A percentile compares a stretch with the other conserved stretches of the same genome.
These are phyloP conservation scores for Paralichthys olivaceus DNA, from an alignment of 2,113 vertebrate species.

Conservation along the genomic window DNA sequence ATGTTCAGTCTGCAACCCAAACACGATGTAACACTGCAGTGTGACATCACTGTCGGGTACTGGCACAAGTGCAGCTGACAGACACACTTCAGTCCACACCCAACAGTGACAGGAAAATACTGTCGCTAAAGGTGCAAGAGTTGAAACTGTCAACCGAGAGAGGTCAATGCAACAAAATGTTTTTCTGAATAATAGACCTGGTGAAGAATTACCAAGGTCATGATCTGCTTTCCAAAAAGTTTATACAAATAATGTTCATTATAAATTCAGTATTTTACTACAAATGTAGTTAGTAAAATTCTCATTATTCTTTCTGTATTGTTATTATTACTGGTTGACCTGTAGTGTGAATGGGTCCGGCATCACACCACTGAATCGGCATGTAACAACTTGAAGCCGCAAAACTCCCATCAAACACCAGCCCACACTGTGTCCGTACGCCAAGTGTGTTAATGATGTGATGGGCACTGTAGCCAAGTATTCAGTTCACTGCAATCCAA, in stretches of 20 bases:
- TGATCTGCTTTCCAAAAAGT: background rate
- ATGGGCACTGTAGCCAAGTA: slow-evolving; percentile 80
- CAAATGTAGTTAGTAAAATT: background rate
- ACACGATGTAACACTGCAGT: slow-evolving; percentile 25
- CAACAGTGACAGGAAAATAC: slow-evolving; percentile 14
- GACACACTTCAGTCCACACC: slow-evolving; percentile 29
- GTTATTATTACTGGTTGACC: slow-evolving; percentile 28
- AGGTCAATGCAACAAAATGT: slow-evolving; percentile 7
- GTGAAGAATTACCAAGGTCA: slow-evolving; percentile 6
- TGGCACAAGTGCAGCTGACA: slow-evolving; percentile 26
- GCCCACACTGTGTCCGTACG: slow-evolving; percentile 55
- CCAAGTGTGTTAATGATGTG: slow-evolving; percentile 67
- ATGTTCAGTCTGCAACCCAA: slow-evolving; percentile 18
- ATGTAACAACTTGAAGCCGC: slow-evolving; percentile 85
- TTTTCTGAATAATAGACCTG: slow-evolving; percentile 4
- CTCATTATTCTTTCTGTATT: background rate
- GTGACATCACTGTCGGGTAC: slow-evolving; percentile 24
- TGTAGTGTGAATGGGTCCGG: slow-evolving; percentile 81
- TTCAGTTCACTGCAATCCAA: slow-evolving; percentile 76
- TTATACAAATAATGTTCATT: background rate
- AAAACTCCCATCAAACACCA: slow-evolving; percentile 73
- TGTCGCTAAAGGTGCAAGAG: slow-evolving; percentile 23
- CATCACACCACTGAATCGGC: slow-evolving; percentile 93
- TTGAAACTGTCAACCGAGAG: slow-evolving; percentile 33
- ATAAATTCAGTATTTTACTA: background rate